Percentiles rank a stretch among this genome's conserved stretches.
Conservation (phyloP, 2,797 vertebrate species). For the Esox masquinongy region DNA sequence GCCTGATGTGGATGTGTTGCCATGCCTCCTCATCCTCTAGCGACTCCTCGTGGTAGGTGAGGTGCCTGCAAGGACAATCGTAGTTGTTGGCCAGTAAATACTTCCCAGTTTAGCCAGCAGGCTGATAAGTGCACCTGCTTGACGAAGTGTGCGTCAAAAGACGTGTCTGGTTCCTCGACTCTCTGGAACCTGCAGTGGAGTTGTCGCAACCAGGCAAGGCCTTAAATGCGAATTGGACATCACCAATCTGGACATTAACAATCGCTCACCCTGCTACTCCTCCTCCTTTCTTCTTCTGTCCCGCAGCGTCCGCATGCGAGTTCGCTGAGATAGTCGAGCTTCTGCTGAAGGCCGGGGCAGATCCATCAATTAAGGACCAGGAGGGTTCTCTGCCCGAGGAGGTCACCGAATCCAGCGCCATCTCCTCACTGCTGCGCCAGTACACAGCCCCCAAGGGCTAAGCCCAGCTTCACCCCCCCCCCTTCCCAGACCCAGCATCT, state of each 20-base stretch:
- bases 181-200: too few relatives aligned
- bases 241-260: background rate
- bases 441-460: conserved; percentile 78
- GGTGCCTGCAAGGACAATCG: too few relatives aligned
- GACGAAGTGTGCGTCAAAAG: too few relatives aligned
- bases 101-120: too few relatives aligned
- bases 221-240: too few relatives aligned
- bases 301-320: conserved; percentile 90
- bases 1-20: too few relatives aligned
- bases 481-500: conserved; percentile 15
- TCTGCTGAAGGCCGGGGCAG: conserved; percentile 85
- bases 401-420: conserved; percentile 88
- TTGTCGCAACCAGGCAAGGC: too few relatives aligned
- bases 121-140: too few relatives aligned
- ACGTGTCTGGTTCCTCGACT: too few relatives aligned
- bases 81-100: too few relatives aligned
- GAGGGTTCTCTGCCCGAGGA: conserved; percentile 93
- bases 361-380: conserved; percentile 88
- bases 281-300: background rate
- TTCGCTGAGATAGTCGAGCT: conserved; percentile 93
- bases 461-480: background rate
- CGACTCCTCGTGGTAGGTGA: too few relatives aligned
- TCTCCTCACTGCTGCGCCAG: conserved; percentile 83
- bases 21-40: too few relatives aligned
- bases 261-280: conserved; percentile 1